A percentile compares a stretch with the other conserved stretches of the same genome.
Evolutionary conservation across 2,888 invertebrate genomes (phyloP).

Genomic region (Chymomyza fuscimana): DNA sequence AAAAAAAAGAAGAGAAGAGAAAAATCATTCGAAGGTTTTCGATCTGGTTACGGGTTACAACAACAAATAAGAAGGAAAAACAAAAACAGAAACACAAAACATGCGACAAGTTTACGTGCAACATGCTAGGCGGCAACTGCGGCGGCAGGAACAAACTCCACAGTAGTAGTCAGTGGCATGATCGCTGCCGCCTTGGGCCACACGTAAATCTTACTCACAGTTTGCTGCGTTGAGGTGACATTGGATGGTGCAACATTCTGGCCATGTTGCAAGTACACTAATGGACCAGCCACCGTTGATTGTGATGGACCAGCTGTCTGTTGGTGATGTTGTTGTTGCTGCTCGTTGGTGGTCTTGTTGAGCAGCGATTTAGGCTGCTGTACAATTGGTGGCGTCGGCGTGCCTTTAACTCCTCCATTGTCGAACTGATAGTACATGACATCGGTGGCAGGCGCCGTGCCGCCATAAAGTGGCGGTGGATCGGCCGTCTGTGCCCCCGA

Average conservation of each 20-base stretch:
- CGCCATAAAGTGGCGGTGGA: slow-evolving; percentile 75
- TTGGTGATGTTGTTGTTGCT: slow-evolving; percentile 21
- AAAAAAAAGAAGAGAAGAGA: not conserved
- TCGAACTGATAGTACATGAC: slow-evolving; percentile 79
- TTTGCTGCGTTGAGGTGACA: slow-evolving; percentile 71
- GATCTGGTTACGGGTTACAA: slow-evolving; percentile 3
- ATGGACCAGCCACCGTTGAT: slow-evolving; percentile 58
- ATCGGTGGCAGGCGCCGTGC: slow-evolving; percentile 75
- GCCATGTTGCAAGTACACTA: slow-evolving; percentile 76
- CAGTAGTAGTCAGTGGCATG: slow-evolving; percentile 1
- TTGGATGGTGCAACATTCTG: slow-evolving; percentile 62
- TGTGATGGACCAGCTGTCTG: slow-evolving; percentile 1
- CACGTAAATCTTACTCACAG: slow-evolving; percentile 73
- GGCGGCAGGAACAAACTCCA: slow-evolving; percentile 19
- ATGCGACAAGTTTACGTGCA: slow-evolving; percentile 62
- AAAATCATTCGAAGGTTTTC: not conserved
- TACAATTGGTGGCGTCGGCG: slow-evolving; percentile 57
- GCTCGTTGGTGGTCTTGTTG: slow-evolving; percentile 40
- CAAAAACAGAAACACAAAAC: slow-evolving; percentile 39
- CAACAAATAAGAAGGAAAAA: not conserved
- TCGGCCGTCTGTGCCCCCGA: slow-evolving; percentile 78
- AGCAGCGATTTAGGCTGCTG: slow-evolving; percentile 65
- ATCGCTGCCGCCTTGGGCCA: slow-evolving; percentile 30
- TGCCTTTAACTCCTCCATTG: slow-evolving; percentile 54
- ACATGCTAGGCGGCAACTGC: slow-evolving; percentile 36